A percentile compares a stretch with the other conserved stretches of the same genome.
Evolutionary conservation across 2,797 vertebrate genomes (phyloP).

Genomic region (Hoplostethus mediterraneus): DNA sequence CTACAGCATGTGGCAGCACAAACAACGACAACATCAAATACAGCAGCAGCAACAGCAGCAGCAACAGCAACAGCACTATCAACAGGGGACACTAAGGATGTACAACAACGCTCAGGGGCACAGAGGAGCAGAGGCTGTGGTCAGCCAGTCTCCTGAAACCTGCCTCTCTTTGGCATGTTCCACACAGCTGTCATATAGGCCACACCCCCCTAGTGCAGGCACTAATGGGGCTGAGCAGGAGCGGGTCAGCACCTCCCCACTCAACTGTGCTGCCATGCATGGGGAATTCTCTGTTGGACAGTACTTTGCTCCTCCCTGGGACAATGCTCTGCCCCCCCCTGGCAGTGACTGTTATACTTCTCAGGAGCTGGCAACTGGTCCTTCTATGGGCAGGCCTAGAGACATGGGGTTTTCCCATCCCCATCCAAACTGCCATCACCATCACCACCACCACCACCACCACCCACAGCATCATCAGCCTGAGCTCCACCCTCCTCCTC

Average conservation of each 20-base stretch:
- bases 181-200: constrained; percentile 78
- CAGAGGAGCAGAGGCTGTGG: constrained; percentile 78
- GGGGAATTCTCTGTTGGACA: constrained; percentile 88
- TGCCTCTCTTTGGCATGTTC: constrained; percentile 73
- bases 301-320: constrained; percentile 92
- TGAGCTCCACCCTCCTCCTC: constrained; percentile 66
- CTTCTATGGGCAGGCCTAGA: constrained; percentile 76
- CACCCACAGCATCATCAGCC: constrained; percentile 61
- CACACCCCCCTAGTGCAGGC: constrained; percentile 73
- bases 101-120: constrained; percentile 78
- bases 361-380: constrained; percentile 85
- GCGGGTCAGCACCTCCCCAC: constrained; percentile 84
- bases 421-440: constrained; percentile 69
- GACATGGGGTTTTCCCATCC: constrained; percentile 82
- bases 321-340: constrained; percentile 89
- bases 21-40: constrained; percentile 85
- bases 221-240: constrained; percentile 66
- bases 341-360: constrained; percentile 93
- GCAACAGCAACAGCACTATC: constrained; percentile 82
- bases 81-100: constrained; percentile 90
- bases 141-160: constrained; percentile 86
- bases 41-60: constrained; percentile 61
- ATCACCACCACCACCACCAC: constrained; percentile 73
- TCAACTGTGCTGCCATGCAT: constrained; percentile 88
- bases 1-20: constrained; percentile 92